These are phyloP conservation scores for Brachionus manjavacas DNA, from an alignment of 1,140 invertebrate genomes.

Conservation along the genomic window DNA sequence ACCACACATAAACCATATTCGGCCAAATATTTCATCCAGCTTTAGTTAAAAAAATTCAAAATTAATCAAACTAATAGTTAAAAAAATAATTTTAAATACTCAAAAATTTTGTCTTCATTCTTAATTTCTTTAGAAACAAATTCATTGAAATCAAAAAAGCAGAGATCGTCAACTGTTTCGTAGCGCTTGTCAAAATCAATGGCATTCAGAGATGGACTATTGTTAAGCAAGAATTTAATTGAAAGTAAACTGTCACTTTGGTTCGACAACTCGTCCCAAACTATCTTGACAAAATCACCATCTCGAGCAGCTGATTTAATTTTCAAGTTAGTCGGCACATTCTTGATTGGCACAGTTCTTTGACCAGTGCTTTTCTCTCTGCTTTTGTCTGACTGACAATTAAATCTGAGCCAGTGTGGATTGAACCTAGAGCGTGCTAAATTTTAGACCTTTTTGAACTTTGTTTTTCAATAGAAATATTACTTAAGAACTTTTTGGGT, in stretches of 20 bases:
- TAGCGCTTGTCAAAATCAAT: background rate
- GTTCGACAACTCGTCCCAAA: constrained; percentile 5
- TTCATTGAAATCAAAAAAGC: constrained; percentile 5
- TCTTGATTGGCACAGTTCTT: constrained; percentile 27
- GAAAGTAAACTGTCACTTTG: background rate
- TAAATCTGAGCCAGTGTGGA: constrained; percentile 39
- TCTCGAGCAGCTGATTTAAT: background rate
- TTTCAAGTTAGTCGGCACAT: background rate
- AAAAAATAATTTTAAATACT: background rate
- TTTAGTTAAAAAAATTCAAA: background rate
- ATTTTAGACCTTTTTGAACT: background rate
- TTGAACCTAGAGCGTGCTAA: background rate
- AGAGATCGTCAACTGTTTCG: background rate
- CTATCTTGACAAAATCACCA: background rate
- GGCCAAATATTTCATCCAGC: constrained; percentile 32
- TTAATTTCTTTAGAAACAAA: background rate
- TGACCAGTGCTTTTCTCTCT: constrained; percentile 29
- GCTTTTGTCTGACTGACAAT: constrained; percentile 20
- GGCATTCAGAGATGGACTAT: background rate
- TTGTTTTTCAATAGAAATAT: background rate
- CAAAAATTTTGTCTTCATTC: constrained; percentile 18
- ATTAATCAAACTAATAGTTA: background rate
- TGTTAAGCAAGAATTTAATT: background rate
- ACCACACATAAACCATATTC: constrained; percentile 18
- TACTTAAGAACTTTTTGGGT: background rate